Evolutionary conservation across 2,888 invertebrate genomes (phyloP), one percentile per base, ranked within the genome.

Genomic region (Odontomyia ornata): DNA sequence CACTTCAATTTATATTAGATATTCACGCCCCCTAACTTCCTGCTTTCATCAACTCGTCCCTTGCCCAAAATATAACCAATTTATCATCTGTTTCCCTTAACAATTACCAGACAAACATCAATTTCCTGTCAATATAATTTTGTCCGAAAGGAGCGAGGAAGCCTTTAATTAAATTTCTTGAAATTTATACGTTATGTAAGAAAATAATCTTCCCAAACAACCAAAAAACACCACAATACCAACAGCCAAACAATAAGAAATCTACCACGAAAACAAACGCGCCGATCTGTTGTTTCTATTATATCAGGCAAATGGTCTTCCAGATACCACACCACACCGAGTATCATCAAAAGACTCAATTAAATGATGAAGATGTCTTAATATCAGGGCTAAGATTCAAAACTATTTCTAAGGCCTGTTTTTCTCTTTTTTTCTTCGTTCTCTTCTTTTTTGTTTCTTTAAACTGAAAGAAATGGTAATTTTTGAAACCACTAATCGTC

Each of bases 121-220:
- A 73, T 73, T 73, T 73, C 73, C 73, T 73, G 73, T 60, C 73
- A 25, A 72, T 57, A 56, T 30, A 30, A 56, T 72, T 28, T 56
- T n/a, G 56, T 21, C 57, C n/a, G 4, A 15, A 72, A 28, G 18
- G 56, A 9, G n/a, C 36, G 47, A 46, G 5, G 30, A 57, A 73
- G 52, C 73, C 73, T 73, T 73, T 57, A 73, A 73, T 73, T 73
- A 73, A 73, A 73, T 73, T 73, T 60, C 73, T 57, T n/a, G 11
- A 73, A 73, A 57, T 73, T 57, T 23, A 57, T 56, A 28, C 43
- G n/a, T 60, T 60, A 73, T 18, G 23, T 15, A 57, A 30, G 30
- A 36, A 36, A 36, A 73, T 25, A 73, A 57, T 60, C 57, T 30
- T 57, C 30, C 25, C 21, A 15, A 28, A 64, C 36, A 36, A 36